Percentiles rank a stretch among this genome's conserved stretches.
phyloP scores from a whole-genome alignment of 2,888 invertebrate genomes.

The Hypomecis atomaria region DNA sequence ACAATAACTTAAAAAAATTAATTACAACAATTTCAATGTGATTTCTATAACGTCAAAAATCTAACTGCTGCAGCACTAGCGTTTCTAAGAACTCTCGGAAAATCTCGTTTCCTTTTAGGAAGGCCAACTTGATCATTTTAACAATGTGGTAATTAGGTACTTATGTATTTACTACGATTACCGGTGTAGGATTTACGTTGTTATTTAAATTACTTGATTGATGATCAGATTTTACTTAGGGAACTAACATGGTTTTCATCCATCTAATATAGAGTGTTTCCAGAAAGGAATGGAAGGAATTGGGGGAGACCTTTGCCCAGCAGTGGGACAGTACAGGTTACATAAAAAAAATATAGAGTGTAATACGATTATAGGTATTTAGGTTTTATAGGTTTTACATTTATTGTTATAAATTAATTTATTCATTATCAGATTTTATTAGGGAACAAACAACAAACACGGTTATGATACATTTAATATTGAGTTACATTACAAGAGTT shows the following conservation, averaged over 20 bases:
- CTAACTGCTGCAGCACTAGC: conserved; percentile 51
- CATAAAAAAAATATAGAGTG: too few relatives aligned
- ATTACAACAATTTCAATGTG: conserved; percentile 1
- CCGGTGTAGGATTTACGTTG: background rate
- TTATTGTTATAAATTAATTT: background rate
- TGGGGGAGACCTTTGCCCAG: too few relatives aligned
- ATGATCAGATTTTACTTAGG: background rate
- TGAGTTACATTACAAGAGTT: too few relatives aligned
- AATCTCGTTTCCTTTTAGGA: conserved; percentile 63
- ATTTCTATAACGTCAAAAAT: conserved; percentile 48
- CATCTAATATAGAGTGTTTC: too few relatives aligned
- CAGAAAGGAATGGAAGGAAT: too few relatives aligned
- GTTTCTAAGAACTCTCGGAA: conserved; percentile 48
- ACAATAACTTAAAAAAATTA: background rate
- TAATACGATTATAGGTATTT: too few relatives aligned
- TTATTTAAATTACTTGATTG: background rate
- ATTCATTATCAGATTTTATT: background rate
- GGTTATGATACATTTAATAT: too few relatives aligned
- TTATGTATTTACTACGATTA: background rate
- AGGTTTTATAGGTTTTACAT: background rate
- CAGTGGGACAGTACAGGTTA: too few relatives aligned
- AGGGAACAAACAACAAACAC: too few relatives aligned
- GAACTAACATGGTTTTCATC: background rate
- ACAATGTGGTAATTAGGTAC: conserved; percentile 20
- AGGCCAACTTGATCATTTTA: conserved; percentile 51